phyloP scores from a whole-genome alignment of 2,797 vertebrate species.

The Lepilemur septentrionalis region DNA sequence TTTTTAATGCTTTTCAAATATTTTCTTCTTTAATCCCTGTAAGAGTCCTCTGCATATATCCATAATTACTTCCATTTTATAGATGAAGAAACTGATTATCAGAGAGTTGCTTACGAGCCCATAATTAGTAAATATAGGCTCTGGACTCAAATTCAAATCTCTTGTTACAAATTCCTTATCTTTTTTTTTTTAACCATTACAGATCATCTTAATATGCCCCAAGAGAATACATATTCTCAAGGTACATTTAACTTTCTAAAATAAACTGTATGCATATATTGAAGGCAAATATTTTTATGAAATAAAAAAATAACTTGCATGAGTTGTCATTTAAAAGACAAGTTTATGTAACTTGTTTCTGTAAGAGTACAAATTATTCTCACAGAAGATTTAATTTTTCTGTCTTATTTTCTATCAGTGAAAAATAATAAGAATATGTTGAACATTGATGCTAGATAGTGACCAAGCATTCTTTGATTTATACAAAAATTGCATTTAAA shows the following conservation, averaged over 20 bases:
- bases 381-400: not conserved
- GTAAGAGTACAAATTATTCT: not conserved
- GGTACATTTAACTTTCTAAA: not conserved
- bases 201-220: not conserved
- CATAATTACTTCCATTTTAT: constrained; percentile 20
- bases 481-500: not conserved
- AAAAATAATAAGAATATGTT: not conserved
- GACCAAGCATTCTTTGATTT: not conserved
- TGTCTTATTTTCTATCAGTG: not conserved
- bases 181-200: not conserved
- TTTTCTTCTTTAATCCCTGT: not conserved
- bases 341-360: not conserved
- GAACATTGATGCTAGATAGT: not conserved
- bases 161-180: not conserved
- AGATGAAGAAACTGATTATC: not conserved
- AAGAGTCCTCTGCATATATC: not conserved
- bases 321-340: not conserved
- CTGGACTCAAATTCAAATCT: not conserved
- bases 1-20: not conserved
- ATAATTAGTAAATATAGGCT: not conserved
- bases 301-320: not conserved
- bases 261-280: not conserved
- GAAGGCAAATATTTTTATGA: not conserved
- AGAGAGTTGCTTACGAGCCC: not conserved
- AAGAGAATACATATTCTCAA: not conserved